Evolutionary conservation across 2,797 vertebrate species (phyloP), one percentile per base, ranked within the genome.

Genomic region (Brachyalestes nurse): DNA sequence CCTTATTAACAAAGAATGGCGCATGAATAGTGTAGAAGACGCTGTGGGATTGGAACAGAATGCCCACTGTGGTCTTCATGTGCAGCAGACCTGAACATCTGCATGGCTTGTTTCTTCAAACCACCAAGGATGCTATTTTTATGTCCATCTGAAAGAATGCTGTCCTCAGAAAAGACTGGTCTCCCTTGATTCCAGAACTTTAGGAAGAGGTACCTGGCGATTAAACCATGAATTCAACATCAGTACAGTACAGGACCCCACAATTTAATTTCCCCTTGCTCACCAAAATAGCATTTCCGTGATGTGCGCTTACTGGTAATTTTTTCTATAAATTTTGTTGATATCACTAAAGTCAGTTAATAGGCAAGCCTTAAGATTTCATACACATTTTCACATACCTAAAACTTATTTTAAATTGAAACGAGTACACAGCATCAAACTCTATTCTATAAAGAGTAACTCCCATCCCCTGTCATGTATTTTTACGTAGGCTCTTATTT

Each of bases 151-250:
- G 25, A 67, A 47, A 60, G n/a, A 10, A 64, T 42, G 16, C 57
- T 66, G 42, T 65, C 17, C 61, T 94, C 81, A 91, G 83, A 91
- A 81, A 83, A 94, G 89, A 88, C 91, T 93, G 4, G 90, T 94
- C 88, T 93, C 93, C 0, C 79, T 86, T 80, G 95, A 98, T 74
- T 94, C 97, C 92, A 99, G 89, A 81, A 87, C 93, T 93, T 98
- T 99, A 34, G 97, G 97, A 86, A 99, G 88, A 0, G 97, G 97
- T 70, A 98, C 97, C 98, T 99, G 91, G 73, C 76, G 87, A 78
- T 73, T 19, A 74, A 9, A 82, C 47, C 65, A 17, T 72, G 8
- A 19, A 57, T 28, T 45, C 53, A 8, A 58, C 13, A 72, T 72
- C 0, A 81, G 47, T 61, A 21, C 51, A 12, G 16, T 34, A 58